Evolutionary conservation across 1,140 invertebrate genomes (phyloP).

Genomic region (Trichonephila inaurata): DNA sequence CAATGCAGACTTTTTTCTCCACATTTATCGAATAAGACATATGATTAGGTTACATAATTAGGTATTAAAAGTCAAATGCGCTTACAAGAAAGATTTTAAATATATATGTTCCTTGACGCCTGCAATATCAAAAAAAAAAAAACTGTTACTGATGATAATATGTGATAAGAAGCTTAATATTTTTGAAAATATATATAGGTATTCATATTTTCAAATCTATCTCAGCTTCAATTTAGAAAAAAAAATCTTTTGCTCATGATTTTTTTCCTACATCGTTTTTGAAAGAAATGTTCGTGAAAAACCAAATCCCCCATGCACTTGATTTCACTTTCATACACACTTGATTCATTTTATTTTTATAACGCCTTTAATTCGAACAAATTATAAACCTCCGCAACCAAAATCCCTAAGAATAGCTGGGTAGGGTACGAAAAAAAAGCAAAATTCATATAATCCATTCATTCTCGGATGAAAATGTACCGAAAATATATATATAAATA

Average conservation of each 20-base stretch:
- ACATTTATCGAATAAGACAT: no score
- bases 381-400: constrained; percentile 2
- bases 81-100: no score
- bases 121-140: no score
- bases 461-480: neutral
- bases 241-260: neutral
- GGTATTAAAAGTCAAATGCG: no score
- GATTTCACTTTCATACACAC: neutral
- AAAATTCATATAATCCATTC: constrained; percentile 42
- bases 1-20: no score
- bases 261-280: neutral
- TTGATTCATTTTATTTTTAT: neutral
- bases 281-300: neutral
- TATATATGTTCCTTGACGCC: no score
- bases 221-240: neutral
- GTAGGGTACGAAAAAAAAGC: neutral
- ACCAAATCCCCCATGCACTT: neutral
- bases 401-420: neutral
- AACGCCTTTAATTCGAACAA: neutral
- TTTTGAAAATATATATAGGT: no score
- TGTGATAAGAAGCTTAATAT: no score
- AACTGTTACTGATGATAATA: no score
- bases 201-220: neutral
- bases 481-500: neutral
- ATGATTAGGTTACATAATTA: no score